Conservation (phyloP, 2,113 vertebrate species). For the Trematocara zebra region DNA sequence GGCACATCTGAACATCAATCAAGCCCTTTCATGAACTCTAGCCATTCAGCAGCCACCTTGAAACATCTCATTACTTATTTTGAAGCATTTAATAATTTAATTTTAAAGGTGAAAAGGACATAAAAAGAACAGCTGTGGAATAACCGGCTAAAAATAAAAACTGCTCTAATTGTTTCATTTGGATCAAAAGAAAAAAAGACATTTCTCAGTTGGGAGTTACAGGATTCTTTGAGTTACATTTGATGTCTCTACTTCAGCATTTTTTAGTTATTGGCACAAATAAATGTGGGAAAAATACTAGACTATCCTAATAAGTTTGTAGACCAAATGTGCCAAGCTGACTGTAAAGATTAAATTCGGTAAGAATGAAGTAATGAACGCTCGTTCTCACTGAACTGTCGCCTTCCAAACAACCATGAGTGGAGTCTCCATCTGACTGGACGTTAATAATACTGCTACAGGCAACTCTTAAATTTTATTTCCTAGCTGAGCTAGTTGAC, state of each 20-base stretch:
- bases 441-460: not conserved
- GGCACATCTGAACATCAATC: not conserved
- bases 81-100: not conserved
- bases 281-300: not conserved
- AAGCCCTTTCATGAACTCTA: rapidly evolving
- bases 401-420: not conserved
- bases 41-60: not conserved
- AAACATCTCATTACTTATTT: not conserved
- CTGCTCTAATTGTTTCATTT: rapidly evolving
- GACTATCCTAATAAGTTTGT: rapidly evolving
- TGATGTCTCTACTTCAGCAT: not conserved
- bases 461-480: rapidly evolving
- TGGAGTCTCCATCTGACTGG: not conserved
- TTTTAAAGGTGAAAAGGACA: not conserved
- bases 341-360: rapidly evolving
- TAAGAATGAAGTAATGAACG: not conserved
- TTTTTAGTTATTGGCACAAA: not conserved
- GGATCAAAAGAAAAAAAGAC: rapidly evolving
- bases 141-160: rapidly evolving
- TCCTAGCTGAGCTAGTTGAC: not conserved
- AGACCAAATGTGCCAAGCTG: not conserved
- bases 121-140: not conserved
- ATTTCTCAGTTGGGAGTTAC: not conserved
- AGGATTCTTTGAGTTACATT: not conserved
- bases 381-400: not conserved